phyloP scores from a whole-genome alignment of 2,113 vertebrate species.

The Heterotis niloticus region DNA sequence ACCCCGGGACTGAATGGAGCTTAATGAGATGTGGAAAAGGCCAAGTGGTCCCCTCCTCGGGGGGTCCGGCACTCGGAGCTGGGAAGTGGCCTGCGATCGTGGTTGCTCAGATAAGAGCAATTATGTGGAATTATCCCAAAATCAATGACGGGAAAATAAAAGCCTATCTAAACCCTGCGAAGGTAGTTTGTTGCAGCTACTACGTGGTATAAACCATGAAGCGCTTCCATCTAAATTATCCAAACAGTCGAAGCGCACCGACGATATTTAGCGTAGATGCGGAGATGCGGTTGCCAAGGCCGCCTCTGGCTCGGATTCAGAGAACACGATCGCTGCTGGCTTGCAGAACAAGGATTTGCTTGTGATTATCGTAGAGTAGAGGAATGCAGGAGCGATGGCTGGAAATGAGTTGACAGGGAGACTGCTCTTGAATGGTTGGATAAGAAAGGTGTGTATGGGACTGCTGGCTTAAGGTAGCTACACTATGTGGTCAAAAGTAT shows the following conservation, averaged over 20 bases:
- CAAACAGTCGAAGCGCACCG: too few relatives aligned
- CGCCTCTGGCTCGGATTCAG: too few relatives aligned
- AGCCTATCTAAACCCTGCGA: constrained; percentile 26
- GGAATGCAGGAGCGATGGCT: background rate
- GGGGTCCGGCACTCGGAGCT: constrained; percentile 15
- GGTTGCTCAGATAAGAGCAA: constrained; percentile 43
- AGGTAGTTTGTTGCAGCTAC: background rate
- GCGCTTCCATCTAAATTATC: background rate
- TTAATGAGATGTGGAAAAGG: constrained; percentile 42
- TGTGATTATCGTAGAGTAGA: background rate
- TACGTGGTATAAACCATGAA: background rate
- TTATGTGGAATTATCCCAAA: constrained; percentile 47
- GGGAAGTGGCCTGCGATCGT: constrained; percentile 30
- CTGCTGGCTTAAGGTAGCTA: too few relatives aligned
- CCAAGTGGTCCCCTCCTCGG: constrained; percentile 30
- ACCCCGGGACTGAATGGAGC: constrained; percentile 31
- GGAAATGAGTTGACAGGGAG: background rate
- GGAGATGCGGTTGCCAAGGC: background rate
- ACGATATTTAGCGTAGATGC: background rate
- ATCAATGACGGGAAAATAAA: constrained; percentile 43
- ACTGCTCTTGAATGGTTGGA: background rate
- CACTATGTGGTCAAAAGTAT: too few relatives aligned
- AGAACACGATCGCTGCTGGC: constrained; percentile 1
- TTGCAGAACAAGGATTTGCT: background rate
- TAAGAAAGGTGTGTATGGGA: background rate